Conservation (phyloP, 2,888 invertebrate species). For the Mechanitis messenoides region DNA sequence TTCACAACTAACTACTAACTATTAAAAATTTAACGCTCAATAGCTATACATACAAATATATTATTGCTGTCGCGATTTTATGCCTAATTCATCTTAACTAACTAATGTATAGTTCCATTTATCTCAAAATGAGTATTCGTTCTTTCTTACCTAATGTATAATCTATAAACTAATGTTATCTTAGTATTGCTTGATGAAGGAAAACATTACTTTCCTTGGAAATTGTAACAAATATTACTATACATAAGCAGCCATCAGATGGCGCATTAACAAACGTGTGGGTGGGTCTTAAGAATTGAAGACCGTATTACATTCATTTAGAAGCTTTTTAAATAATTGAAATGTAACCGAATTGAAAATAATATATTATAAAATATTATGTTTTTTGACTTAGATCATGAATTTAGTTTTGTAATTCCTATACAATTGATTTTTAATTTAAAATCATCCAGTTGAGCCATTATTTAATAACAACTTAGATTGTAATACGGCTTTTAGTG, state of each 20-base stretch:
- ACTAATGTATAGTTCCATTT: conserved; percentile 55
- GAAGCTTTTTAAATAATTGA: too few relatives aligned
- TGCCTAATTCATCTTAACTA: conserved; percentile 51
- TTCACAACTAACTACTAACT: conserved; percentile 71
- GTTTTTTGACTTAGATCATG: too few relatives aligned
- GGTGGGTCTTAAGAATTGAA: conserved; percentile 15
- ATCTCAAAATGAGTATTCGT: conserved; percentile 73
- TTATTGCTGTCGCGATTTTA: conserved; percentile 74
- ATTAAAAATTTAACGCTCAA: conserved; percentile 75
- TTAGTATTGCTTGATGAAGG: conserved; percentile 75
- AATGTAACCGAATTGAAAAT: too few relatives aligned
- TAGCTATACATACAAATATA: conserved; percentile 76
- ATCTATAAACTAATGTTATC: conserved; percentile 51
- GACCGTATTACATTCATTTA: conserved; percentile 15
- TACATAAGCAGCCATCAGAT: conserved; percentile 63
- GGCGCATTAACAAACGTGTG: conserved; percentile 51
- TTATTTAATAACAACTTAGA: not conserved
- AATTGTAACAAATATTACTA: conserved; percentile 58
- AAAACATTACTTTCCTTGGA: conserved; percentile 65
- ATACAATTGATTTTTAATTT: too few relatives aligned
- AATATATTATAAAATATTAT: too few relatives aligned
- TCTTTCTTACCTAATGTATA: conserved; percentile 60
- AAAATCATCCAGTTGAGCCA: too few relatives aligned
- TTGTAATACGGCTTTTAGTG: conserved; percentile 4
- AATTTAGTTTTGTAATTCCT: too few relatives aligned